Base-by-base conservation (phyloP, 1,140 invertebrate species). In the Diabrotica undecimpunctata region DNA sequence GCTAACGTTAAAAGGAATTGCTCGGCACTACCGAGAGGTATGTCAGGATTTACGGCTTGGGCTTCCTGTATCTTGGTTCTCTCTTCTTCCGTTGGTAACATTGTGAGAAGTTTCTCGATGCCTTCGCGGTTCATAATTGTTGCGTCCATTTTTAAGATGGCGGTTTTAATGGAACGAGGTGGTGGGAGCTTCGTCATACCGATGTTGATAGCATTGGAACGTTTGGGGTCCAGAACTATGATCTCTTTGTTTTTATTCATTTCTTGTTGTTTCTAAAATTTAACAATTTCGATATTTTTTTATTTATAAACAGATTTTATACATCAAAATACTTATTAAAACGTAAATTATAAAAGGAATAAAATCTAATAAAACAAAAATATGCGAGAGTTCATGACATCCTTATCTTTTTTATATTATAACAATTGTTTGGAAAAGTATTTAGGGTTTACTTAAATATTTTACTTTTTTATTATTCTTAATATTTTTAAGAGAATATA, bases 121-220 rank as follows among this genome's bases (percentile, higher is more conserved):
- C 96, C 96, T 82, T 99, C 98, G 73, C 96, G 85, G 72, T 97
- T 99, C 82, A 99, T 95, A 61, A 99, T 96, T 0, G 95, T 96
- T 0, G 92, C 91, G 79, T 99, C 98, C 96, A 99, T 99, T 83
- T 99, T 99, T 70, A 99, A 82, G 71, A 99, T 99, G 55, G 97
- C 97, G 25, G 94, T 93, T 79, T 98, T 99, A 65, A 99, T 99
- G 5, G 96, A 95, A 63, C 96, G 86, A 4, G 96, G 93, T 6
- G 96, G 96, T 25, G 98, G 97, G 68, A 99, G 81, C 78, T 98
- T 98, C 8, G 97, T 99, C 89, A 99, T 94, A n/a, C 96, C 96
- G 74, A 99, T 99, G 79, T 99, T 99, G 70, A 99, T 99, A 9
- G 96, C 96, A 81, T 99, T 99, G 3, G 97, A 99, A 68, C 98